Conservation (phyloP, 2,888 invertebrate genomes). For the Adelognathus sp. region DNA sequence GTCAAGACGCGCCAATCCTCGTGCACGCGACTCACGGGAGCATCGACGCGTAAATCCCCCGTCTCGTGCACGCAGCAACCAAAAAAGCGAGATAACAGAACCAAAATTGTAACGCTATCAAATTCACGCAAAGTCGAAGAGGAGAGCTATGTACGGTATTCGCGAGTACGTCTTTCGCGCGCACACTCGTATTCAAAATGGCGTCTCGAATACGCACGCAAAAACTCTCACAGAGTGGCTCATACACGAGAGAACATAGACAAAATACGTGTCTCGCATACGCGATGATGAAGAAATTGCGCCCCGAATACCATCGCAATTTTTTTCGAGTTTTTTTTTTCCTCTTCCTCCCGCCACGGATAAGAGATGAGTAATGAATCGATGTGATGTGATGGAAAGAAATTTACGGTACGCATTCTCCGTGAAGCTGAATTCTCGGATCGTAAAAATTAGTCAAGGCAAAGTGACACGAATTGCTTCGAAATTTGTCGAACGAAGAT, state of each 20-base stretch:
- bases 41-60: background rate
- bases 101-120: background rate
- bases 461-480: no score
- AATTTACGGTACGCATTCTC: no score
- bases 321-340: background rate
- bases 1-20: no score
- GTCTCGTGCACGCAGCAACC: background rate
- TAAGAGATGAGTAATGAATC: no score
- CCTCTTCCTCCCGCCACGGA: no score
- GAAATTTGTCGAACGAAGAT: no score
- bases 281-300: background rate
- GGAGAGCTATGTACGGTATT: background rate
- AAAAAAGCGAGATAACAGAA: background rate
- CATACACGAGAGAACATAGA: background rate
- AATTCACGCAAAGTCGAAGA: background rate
- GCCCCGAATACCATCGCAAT: background rate
- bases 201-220: conserved; percentile 22
- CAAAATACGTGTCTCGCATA: conserved; percentile 3
- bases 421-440: no score
- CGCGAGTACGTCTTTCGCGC: conserved; percentile 9
- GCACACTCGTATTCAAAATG: conserved; percentile 47
- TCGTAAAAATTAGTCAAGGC: no score
- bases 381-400: no score
- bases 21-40: no score
- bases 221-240: background rate